Evolutionary conservation across 30 jellyfish, hydroid and myxozoan genomes (phyloP), one percentile per base, ranked within the genome.

Genomic region (Hydra vulgaris): DNA sequence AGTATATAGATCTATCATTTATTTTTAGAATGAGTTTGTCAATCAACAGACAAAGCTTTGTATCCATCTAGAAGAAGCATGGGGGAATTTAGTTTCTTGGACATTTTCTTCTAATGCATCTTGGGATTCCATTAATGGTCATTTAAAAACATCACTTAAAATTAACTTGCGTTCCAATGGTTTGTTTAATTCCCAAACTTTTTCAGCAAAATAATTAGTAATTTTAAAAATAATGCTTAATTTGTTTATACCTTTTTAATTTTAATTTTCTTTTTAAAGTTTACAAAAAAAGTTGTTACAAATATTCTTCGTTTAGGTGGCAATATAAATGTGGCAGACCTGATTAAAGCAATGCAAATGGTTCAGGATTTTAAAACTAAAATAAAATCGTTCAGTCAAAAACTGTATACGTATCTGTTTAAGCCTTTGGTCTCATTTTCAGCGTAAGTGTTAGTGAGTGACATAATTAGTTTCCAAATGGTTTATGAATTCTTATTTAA

Each of bases 41-140:
- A 68, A 27, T 18, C 85, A 85, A 82, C 95, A 92, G 61, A 90
- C 98, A 0, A 26, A 69, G 20, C 55, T 87, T 77, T 69, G 74
- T 80, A 71, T 86, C 7, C 66, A 70, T n/a, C 83, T 92, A 16
- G 87, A 84, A 80, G 84, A 83, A 22, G 77, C 72, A 53, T 92
- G 98, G 98, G 76, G 85, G 20, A 67, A 80, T 21, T 25, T 87
- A 23, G 67, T 92, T 76, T 85, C 83, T 15, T 92, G 98, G 98
- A 72, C 66, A 53, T 61, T 85, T 26, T 84, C 84, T 7, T 76
- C 89, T 0, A 26, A 88, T 27, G 95, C 80, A 15, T 92, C 98
- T 53, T 84, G 98, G 98, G 96, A 87, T 74, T 82, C 86, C 87
- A 25, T 82, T 20, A 88, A 87, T 3, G 94, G 96, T 17, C 98